Evolutionary conservation across 2,797 vertebrate genomes (phyloP).

Genomic region (Netta rufina): DNA sequence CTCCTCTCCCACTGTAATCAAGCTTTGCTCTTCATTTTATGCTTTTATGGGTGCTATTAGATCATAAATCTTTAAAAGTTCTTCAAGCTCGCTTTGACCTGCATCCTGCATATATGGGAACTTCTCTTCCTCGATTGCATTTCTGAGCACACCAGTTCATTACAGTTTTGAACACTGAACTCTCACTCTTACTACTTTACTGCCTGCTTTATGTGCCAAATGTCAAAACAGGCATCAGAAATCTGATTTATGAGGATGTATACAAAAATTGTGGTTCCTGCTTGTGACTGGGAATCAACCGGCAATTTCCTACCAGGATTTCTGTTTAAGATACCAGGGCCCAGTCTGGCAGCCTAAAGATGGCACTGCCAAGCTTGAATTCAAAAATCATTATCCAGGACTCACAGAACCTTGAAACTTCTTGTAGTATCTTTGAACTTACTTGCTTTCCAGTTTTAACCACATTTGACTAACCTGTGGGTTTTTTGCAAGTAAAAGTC

Average conservation of each 20-base stretch:
- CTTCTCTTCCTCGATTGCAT: constrained; percentile 13
- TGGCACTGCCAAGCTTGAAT: accelerated
- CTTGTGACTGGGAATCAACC: not conserved
- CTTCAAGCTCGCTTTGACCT: constrained; percentile 20
- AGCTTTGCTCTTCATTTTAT: constrained; percentile 36
- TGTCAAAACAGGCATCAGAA: constrained; percentile 28
- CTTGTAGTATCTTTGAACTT: not conserved
- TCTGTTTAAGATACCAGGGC: not conserved
- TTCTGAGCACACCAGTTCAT: constrained; percentile 6
- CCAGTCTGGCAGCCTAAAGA: not conserved
- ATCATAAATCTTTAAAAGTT: constrained; percentile 44
- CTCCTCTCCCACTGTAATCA: not conserved
- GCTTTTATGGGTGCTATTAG: not conserved
- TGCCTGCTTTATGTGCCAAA: not conserved
- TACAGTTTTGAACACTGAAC: constrained; percentile 46
- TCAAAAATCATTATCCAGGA: not conserved
- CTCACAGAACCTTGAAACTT: not conserved
- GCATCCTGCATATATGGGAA: not conserved
- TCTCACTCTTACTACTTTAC: constrained; percentile 45
- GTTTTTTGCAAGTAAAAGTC: not conserved
- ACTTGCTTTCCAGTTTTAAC: not conserved
- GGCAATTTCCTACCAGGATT: not conserved
- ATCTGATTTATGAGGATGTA: constrained; percentile 35
- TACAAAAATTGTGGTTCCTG: constrained; percentile 9
- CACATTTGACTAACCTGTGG: not conserved